Evolutionary conservation across 1,140 invertebrate species (phyloP), one percentile per base, ranked within the genome.

Genomic region (Ceratosolen fusciceps): DNA sequence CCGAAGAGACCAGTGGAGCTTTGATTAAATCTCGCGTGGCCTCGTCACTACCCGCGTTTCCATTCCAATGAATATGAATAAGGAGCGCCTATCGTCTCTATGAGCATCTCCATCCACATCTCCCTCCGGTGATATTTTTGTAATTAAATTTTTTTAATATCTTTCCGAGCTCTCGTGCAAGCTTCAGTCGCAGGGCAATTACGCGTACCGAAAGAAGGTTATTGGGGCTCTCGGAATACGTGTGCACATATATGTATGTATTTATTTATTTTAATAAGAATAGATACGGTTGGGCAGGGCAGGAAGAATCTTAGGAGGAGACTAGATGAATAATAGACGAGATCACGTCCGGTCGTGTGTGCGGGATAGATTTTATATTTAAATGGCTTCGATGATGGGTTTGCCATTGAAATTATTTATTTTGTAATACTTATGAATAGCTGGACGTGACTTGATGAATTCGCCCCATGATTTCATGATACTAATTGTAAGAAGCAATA

Each of bases 61-160:
- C 67, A 80, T 75, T 72, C 62, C 73, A 39, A 80, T 76, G 73
- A 80, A 80, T 80, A 71, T 62, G 65, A 76, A 71, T 75, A 67
- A 62, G 73, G n/a, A 70, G 37, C 14, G 54, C 31, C 52, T 47
- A 24, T 58, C 60, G 72, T 10, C 10, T 31, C 26, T 34, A 24
- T 31, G 16, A 43, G 29, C 62, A 31, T 65, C 58, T 43, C 43
- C 1, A 29, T 24, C n/a, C 24, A 5, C 37, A 24, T 47, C 34
- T 47, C 54, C 70, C 54, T 62, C 14, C 7, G 49, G 49, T 60
- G 39, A 60, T 80, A 77, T 80, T 82, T 80, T 82, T 80, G 77
- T 82, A 80, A 84, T 84, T 82, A 83, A 83, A 83, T 84, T 83
- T 84, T n/a, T n/a, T 84, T 84, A 77, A 83, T 83, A 83, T 82